Evolutionary conservation across 2,888 invertebrate species (phyloP).

Genomic region (Acleris cristana): DNA sequence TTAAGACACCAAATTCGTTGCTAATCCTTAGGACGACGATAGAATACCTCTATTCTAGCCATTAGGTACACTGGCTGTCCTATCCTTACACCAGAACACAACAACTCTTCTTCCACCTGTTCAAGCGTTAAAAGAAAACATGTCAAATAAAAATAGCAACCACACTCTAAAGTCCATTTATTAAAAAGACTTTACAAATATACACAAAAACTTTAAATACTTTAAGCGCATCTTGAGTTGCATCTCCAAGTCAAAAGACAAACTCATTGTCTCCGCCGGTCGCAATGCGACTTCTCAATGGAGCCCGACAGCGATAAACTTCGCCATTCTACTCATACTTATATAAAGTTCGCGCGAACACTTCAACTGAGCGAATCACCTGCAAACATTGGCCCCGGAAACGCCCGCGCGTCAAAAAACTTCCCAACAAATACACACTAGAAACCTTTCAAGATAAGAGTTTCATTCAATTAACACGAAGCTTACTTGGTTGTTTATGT

Average conservation of each 20-base stretch:
- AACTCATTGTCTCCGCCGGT: slow-evolving; percentile 69
- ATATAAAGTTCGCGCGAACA: slow-evolving; percentile 58
- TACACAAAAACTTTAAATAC: slow-evolving; percentile 54
- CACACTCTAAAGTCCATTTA: slow-evolving; percentile 32
- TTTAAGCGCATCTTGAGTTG: slow-evolving; percentile 55
- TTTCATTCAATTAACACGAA: slow-evolving; percentile 8
- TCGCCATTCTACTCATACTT: slow-evolving; percentile 66
- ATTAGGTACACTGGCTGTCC: too few species aligned
- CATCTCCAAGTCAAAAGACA: slow-evolving; percentile 68
- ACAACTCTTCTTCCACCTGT: too few species aligned
- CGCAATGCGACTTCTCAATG: slow-evolving; percentile 65
- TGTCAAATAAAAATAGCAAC: not conserved
- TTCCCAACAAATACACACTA: slow-evolving; percentile 56
- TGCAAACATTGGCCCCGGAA: slow-evolving; percentile 63
- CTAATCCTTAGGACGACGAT: too few species aligned
- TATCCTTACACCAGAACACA: too few species aligned
- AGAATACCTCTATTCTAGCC: too few species aligned
- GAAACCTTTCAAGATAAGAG: slow-evolving; percentile 23
- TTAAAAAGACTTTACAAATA: slow-evolving; percentile 45
- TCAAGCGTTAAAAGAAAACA: not conserved
- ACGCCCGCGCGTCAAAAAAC: slow-evolving; percentile 60
- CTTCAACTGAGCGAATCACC: slow-evolving; percentile 64
- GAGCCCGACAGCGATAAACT: slow-evolving; percentile 63
- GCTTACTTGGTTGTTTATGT: not conserved
- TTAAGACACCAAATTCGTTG: too few species aligned